Base-by-base conservation (phyloP, 2,888 invertebrate species). In the Suillia variegata region DNA sequence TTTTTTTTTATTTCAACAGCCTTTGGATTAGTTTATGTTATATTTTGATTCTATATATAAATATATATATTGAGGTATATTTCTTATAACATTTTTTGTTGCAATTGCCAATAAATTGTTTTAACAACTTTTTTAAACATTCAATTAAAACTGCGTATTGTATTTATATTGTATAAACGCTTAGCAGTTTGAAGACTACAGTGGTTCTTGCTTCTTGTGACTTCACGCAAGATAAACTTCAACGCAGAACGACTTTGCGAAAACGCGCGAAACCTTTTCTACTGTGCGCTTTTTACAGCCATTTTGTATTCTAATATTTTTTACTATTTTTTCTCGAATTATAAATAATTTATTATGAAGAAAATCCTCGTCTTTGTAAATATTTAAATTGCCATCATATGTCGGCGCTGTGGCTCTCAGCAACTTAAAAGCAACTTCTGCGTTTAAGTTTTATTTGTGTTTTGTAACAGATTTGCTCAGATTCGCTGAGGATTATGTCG, bases 341-440 rank as follows among this genome's bases (percentile, higher is more conserved):
- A 70, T 70, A 64, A 70, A 70, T 70, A 67, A 70, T 67, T 68
- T 65, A n/a, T n/a, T n/a, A 69, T 69, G 65, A 61, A 61, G 48
- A 62, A 62, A 63, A 68, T 61, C 65, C 54, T 55, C 48, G 52
- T 61, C 26, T 33, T 60, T 51, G 61, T 59, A 62, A 59, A 64
- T 66, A 67, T 67, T 63, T 63, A 66, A 67, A 66, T 66, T 61
- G 59, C 59, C 59, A 63, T 38, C 57, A 61, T 61, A 57, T 62
- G 63, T 61, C 59, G 57, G 54, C 47, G 58, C 20, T 52, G 54
- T 20, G 24, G n/a, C n/a, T 58, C 10, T 54, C 33, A 33, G 49
- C n/a, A 56, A 42, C 26, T 38, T 50, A 56, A 56, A 51, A 3
- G 26, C 17, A 17, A 15, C 48, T 21, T 20, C 20, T 48, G n/a